Conservation (phyloP, 2,113 vertebrate genomes). For the Cottus gobio region DNA sequence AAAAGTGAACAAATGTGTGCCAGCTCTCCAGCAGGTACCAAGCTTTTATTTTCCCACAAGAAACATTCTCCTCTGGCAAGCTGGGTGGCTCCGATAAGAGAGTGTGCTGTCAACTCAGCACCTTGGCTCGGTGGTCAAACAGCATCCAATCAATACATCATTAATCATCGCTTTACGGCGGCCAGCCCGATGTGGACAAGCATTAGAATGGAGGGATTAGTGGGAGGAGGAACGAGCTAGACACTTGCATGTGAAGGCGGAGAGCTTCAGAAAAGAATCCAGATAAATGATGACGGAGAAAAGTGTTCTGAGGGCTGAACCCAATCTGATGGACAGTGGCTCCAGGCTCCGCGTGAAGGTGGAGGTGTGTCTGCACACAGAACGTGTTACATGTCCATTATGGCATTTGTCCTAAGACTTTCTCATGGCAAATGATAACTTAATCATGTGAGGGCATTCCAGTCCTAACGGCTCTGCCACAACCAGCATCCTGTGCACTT, state of each 20-base stretch:
- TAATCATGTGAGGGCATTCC: slow-evolving; percentile 49
- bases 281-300: slow-evolving; percentile 57
- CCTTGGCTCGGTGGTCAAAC: slow-evolving; percentile 67
- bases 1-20: slow-evolving; percentile 62
- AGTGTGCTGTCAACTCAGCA: slow-evolving; percentile 80
- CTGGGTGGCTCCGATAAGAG: slow-evolving; percentile 80
- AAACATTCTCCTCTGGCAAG: slow-evolving; percentile 70
- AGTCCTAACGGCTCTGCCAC: not conserved
- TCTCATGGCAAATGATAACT: slow-evolving; percentile 32
- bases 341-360: not conserved
- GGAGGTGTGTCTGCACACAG: not conserved
- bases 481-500: slow-evolving; percentile 7
- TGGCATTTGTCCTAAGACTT: not conserved
- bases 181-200: slow-evolving; percentile 73
- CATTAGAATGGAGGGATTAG: slow-evolving; percentile 82
- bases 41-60: slow-evolving; percentile 58
- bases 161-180: slow-evolving; percentile 82
- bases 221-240: slow-evolving; percentile 55
- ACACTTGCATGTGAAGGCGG: slow-evolving; percentile 54
- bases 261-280: slow-evolving; percentile 41
- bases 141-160: slow-evolving; percentile 81
- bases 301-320: slow-evolving; percentile 36
- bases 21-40: slow-evolving; percentile 17
- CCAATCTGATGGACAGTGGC: slow-evolving; percentile 25
- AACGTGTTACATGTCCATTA: not conserved